Evolutionary conservation across 23 tunicate genomes (phyloP).

Genomic region (Oikopleura dioica): DNA sequence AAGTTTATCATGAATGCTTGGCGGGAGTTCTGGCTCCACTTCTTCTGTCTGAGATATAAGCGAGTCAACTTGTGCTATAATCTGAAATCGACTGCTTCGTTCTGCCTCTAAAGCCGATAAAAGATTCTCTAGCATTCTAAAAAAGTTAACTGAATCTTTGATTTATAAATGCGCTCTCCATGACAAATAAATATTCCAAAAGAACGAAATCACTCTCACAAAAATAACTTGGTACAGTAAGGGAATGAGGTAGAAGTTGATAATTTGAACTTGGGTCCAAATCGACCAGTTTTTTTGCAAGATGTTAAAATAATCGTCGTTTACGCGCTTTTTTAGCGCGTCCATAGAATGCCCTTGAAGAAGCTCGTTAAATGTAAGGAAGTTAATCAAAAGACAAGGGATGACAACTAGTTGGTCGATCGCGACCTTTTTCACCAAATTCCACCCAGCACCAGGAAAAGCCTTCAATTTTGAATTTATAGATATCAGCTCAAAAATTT

Average conservation of each 20-base stretch:
- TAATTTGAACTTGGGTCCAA: conserved; percentile 8
- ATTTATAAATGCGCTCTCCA: conserved; percentile 7
- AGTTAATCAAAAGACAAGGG: not conserved
- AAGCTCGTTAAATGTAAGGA: not conserved
- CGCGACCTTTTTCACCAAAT: not conserved
- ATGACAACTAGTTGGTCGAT: not conserved
- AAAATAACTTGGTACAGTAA: not conserved
- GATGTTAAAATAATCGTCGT: not conserved
- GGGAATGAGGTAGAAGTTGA: not conserved
- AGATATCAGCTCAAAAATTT: not conserved
- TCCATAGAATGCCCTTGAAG: not conserved
- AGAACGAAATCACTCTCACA: not conserved
- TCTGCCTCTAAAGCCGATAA: not conserved
- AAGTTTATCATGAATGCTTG: not conserved
- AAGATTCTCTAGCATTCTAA: not conserved
- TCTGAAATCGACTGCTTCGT: not conserved
- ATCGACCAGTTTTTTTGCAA: not conserved
- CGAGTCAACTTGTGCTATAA: not conserved
- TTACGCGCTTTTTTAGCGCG: not conserved
- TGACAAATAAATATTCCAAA: conserved; percentile 5
- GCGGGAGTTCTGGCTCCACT: not conserved
- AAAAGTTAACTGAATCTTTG: too few relatives aligned
- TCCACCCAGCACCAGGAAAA: too few relatives aligned
- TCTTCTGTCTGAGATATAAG: not conserved
- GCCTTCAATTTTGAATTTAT: not conserved